These are phyloP conservation scores for Tupiocoris notatus DNA, from an alignment of 2,888 invertebrate species.

Conservation along the genomic window DNA sequence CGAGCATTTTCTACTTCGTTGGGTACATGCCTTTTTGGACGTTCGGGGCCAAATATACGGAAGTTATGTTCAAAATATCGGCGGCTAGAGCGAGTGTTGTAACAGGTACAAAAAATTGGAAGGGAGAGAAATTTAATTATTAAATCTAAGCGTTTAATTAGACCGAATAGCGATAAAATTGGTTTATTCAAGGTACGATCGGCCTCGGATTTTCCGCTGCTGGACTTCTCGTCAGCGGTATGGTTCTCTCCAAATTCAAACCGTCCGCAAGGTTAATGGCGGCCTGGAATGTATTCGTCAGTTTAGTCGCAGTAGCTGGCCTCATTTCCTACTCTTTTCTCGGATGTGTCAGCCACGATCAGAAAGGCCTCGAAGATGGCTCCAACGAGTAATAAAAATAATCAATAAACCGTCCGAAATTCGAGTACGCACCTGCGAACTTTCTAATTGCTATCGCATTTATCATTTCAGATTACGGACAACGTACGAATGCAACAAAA, in stretches of 20 bases:
- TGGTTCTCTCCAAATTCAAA: slow-evolving; percentile 65
- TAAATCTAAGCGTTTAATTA: no score
- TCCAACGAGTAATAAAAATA: slow-evolving; percentile 25
- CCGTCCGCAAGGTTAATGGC: slow-evolving; percentile 66
- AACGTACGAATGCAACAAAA: slow-evolving; percentile 61
- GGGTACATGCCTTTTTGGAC: slow-evolving; percentile 75
- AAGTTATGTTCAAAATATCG: slow-evolving; percentile 74
- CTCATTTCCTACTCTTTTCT: slow-evolving; percentile 65
- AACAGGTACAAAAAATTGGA: no score
- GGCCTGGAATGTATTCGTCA: slow-evolving; percentile 67
- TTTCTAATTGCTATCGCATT: not conserved
- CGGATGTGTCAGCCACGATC: slow-evolving; percentile 64
- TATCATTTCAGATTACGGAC: slow-evolving; percentile 55
- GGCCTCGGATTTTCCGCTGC: slow-evolving; percentile 67
- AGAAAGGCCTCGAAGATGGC: slow-evolving; percentile 53
- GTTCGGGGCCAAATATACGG: slow-evolving; percentile 79
- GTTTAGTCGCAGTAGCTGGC: slow-evolving; percentile 62
- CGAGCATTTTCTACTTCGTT: slow-evolving; percentile 69
- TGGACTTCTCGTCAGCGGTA: slow-evolving; percentile 65
- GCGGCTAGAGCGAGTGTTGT: slow-evolving; percentile 73
- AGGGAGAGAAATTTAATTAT: no score
- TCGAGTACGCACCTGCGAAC: not conserved
- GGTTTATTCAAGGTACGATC: slow-evolving; percentile 59
- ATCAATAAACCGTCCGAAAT: no score
- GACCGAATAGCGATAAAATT: no score